Base-by-base conservation (phyloP, 2,888 invertebrate species). In the Noctua comes region DNA sequence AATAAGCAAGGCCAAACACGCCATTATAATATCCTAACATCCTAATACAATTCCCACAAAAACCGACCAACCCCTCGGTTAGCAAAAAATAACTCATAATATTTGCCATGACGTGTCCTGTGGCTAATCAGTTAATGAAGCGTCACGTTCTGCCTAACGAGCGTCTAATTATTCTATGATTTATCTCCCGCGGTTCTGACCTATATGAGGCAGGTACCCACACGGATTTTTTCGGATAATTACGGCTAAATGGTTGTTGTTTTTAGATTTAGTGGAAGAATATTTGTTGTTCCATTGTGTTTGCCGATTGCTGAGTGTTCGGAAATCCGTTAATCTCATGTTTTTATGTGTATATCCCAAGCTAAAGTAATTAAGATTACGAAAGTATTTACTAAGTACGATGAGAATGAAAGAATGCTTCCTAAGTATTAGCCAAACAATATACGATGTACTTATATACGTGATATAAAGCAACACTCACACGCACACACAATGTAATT, bases 91-190 rank as follows among this genome's bases (percentile, higher is more conserved):
- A 59, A 72, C 65, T 80, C 80, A 86, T 89, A 85, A 84, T 88
- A 89, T 89, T 88, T 88, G 85, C 84, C 80, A 86, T 81, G 84
- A 83, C 87, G 87, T 88, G 85, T 87, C 86, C 85, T 84, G 86
- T 79, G 88, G 87, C 87, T 93, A 92, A 93, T 94, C 92, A 91
- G 91, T 91, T 92, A 92, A 93, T 92, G 92, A 93, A 91, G 86
- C 82, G 89, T 90, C 93, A 94, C 93, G 93, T 93, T 90, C 89
- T 79, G 87, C 87, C 87, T 93, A 93, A 94, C 90, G 93, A 93
- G 91, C 90, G 86, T 88, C 91, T 94, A 92, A 94, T 93, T 94
- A 92, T 88, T 88, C 83, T 89, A 88, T 89, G 89, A 92, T 92
- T 91, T 90, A 91, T 90, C 90, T 86, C 84, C 80, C 51, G 62